A percentile compares a stretch with the other conserved stretches of the same genome.
Evolutionary conservation across 2,113 vertebrate genomes (phyloP).

Genomic region (Mohoua ochrocephala): DNA sequence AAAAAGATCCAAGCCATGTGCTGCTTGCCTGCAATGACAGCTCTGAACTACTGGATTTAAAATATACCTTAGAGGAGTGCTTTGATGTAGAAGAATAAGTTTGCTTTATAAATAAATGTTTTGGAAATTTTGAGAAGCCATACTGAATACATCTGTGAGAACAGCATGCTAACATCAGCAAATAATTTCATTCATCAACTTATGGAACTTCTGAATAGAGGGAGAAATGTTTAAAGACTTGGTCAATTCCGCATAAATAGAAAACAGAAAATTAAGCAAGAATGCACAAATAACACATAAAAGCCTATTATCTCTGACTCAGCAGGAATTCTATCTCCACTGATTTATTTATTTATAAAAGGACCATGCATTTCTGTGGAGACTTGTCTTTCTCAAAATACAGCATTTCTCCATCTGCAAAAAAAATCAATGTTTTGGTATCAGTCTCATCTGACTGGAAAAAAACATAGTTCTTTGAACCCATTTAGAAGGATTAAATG

Average conservation of each 20-base stretch:
- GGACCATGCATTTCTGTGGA: not conserved
- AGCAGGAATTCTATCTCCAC: not conserved
- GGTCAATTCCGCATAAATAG: not conserved
- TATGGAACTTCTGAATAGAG: not conserved
- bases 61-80: not conserved
- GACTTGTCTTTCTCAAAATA: not conserved
- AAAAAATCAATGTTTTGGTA: not conserved
- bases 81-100: not conserved
- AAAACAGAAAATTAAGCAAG: not conserved
- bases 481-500: not conserved
- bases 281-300: not conserved
- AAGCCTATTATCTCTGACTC: not conserved
- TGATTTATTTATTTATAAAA: not conserved
- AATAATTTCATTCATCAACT: not conserved
- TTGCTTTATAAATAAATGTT: not conserved
- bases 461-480: not conserved
- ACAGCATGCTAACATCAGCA: not conserved
- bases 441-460: not conserved
- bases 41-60: not conserved
- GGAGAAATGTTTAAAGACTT: not conserved
- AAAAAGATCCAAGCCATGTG: not conserved
- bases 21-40: not conserved
- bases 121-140: not conserved
- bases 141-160: not conserved
- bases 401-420: not conserved